A percentile compares a stretch with the other conserved stretches of the same genome.
Conservation (phyloP, 2,888 invertebrate species). For the Plebejus anna region DNA sequence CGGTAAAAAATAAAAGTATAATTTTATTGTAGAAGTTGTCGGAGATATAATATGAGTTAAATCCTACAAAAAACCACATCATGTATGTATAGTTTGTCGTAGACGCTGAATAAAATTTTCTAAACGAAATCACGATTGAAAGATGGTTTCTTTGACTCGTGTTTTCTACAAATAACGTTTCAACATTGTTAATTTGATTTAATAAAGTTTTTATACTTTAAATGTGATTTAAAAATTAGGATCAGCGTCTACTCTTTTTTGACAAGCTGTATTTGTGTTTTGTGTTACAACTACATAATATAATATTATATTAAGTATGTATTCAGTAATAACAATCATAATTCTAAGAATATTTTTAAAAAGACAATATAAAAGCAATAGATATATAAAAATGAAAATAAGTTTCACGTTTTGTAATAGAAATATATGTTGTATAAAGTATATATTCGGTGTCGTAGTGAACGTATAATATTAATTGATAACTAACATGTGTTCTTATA, state of each 20-base stretch:
- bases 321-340: not conserved
- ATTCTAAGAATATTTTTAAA: slow-evolving; percentile 10
- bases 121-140: too few species aligned
- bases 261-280: not conserved
- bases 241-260: too few species aligned
- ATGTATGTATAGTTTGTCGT: not conserved
- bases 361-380: slow-evolving; percentile 26
- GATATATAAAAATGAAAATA: slow-evolving; percentile 13
- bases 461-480: slow-evolving; percentile 3
- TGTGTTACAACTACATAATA: not conserved
- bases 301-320: not conserved
- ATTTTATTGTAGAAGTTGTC: not conserved
- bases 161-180: too few species aligned
- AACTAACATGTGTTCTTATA: slow-evolving; percentile 24
- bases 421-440: not conserved
- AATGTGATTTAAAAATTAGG: too few species aligned
- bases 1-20: not conserved
- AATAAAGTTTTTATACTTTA: too few species aligned
- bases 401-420: not conserved
- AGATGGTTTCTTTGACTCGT: too few species aligned
- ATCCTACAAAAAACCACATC: not conserved
- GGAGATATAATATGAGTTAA: not conserved
- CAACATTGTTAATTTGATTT: too few species aligned
- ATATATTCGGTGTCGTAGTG: slow-evolving; percentile 10
- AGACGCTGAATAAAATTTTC: too few species aligned